Conservation (phyloP, 2,113 vertebrate species). For the Pygathrix nemaeus region DNA sequence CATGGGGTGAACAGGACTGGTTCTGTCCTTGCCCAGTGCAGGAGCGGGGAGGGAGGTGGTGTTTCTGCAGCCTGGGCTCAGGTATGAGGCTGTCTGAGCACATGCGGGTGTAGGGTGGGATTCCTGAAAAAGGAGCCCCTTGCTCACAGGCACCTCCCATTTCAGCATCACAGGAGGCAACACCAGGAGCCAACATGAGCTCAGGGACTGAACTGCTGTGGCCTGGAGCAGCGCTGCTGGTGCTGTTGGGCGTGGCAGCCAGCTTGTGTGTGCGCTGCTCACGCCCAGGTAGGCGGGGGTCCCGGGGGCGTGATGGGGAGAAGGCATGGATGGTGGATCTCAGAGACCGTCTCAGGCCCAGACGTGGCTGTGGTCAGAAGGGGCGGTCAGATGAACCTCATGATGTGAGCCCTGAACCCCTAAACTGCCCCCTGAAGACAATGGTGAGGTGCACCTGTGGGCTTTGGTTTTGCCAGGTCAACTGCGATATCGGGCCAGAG, state of each 20-base stretch:
- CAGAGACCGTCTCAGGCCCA: not conserved
- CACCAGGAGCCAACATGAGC: constrained; percentile 45
- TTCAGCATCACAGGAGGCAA: constrained; percentile 38
- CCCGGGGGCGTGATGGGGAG: fast-evolving
- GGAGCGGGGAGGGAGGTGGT: not conserved
- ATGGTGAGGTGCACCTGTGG: fast-evolving
- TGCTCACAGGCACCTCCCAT: fast-evolving
- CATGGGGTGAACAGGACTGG: too few species aligned
- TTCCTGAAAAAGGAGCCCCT: not conserved
- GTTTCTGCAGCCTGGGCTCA: fast-evolving
- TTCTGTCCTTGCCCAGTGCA: not conserved
- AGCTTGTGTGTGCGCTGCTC: constrained; percentile 81
- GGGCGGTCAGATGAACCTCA: not conserved
- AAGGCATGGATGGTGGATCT: fast-evolving
- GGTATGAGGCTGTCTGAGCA: not conserved
- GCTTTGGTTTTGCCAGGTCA: not conserved
- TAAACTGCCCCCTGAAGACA: too few species aligned
- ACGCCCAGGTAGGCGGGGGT: constrained; percentile 66
- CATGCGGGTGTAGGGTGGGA: fast-evolving
- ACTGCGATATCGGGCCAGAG: not conserved
- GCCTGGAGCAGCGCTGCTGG: constrained; percentile 11
- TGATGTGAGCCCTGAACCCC: too few species aligned
- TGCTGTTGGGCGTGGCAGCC: constrained; percentile 69
- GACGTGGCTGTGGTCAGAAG: not conserved
- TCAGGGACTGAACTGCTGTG: constrained; percentile 78